Evolutionary conservation across 2,797 vertebrate genomes (phyloP).

Genomic region (Hippocampus kuda): DNA sequence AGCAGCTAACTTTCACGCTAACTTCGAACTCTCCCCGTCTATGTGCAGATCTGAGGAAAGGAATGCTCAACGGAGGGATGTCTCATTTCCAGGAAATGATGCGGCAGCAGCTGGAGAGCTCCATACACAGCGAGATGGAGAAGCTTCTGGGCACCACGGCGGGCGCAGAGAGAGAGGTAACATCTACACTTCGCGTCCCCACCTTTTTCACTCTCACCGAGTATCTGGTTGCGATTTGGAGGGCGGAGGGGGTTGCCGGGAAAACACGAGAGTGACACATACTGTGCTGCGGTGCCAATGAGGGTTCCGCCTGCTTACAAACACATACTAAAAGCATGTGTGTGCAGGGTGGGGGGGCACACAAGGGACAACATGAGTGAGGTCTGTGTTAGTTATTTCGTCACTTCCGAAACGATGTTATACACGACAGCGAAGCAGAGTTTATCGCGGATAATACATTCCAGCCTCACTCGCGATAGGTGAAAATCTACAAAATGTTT

Average conservation of each 20-base stretch:
- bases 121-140: conserved; percentile 85
- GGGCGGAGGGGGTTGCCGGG: conserved; percentile 26
- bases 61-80: conserved; percentile 69
- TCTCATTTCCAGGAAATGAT: conserved; percentile 95
- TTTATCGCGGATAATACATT: too few relatives aligned
- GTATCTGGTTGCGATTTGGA: conserved; percentile 54
- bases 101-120: conserved; percentile 90
- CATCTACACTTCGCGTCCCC: not conserved
- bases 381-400: not conserved
- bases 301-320: conserved; percentile 17
- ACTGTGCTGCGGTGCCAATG: conserved; percentile 28
- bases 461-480: too few relatives aligned
- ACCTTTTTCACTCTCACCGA: not conserved
- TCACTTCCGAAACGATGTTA: not conserved
- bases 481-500: too few relatives aligned
- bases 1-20: not conserved
- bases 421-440: not conserved
- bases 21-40: not conserved
- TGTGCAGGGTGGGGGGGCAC: conserved; percentile 3
- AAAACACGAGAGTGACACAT: conserved; percentile 47
- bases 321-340: not conserved
- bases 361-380: not conserved
- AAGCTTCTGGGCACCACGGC: conserved; percentile 76
- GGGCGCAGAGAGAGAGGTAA: conserved; percentile 76
- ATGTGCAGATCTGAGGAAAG: conserved; percentile 76